Conservation (phyloP, 2,113 vertebrate species). For the Rhineura floridana region DNA sequence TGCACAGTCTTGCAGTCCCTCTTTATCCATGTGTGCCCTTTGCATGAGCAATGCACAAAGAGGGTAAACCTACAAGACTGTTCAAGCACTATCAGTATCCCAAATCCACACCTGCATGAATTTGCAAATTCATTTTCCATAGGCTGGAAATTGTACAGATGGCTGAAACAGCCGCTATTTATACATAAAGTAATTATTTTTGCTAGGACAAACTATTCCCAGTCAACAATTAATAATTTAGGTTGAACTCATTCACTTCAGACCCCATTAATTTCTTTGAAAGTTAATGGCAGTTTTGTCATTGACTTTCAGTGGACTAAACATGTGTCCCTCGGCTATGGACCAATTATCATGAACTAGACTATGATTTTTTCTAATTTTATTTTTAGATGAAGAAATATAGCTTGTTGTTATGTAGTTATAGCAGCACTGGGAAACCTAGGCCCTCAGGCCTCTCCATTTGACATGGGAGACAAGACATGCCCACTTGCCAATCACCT, state of each 20-base stretch:
- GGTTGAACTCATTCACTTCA: background rate
- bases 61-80: too few species aligned
- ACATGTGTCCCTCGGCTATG: background rate
- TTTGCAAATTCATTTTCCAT: background rate
- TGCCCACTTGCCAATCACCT: too few species aligned
- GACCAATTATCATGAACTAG: background rate
- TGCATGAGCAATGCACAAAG: too few species aligned
- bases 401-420: background rate
- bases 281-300: slow-evolving; percentile 5
- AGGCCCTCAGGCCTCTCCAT: too few species aligned
- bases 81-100: background rate
- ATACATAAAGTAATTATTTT: background rate
- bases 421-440: too few species aligned
- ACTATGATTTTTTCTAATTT: background rate
- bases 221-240: slow-evolving; percentile 13
- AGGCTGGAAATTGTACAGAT: background rate
- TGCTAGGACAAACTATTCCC: background rate
- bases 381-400: background rate
- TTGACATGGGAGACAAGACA: too few species aligned
- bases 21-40: too few species aligned
- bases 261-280: background rate
- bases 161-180: background rate
- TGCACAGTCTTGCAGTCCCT: too few species aligned
- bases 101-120: background rate
- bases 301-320: background rate